Evolutionary conservation across 2,113 vertebrate species (phyloP).

Genomic region (Halcyon malimbica): DNA sequence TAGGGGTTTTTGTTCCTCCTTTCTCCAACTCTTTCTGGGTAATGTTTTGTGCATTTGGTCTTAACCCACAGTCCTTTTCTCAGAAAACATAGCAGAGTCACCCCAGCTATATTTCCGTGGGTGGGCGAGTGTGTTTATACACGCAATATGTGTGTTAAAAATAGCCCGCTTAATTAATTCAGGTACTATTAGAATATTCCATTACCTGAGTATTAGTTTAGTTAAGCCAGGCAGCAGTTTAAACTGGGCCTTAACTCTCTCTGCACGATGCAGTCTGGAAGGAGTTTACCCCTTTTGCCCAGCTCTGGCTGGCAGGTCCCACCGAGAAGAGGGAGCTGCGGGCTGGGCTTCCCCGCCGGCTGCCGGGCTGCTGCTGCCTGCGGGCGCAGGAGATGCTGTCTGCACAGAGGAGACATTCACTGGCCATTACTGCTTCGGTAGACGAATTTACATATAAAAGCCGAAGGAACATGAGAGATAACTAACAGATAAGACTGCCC

Average conservation of each 20-base stretch:
- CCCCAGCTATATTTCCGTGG: slow-evolving; percentile 10
- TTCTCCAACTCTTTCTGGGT: slow-evolving; percentile 35
- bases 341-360: background rate
- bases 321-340: background rate
- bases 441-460: slow-evolving; percentile 56
- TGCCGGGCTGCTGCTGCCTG: background rate
- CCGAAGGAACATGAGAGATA: slow-evolving; percentile 23
- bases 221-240: background rate
- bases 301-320: background rate
- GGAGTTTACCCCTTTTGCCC: background rate
- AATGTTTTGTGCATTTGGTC: slow-evolving; percentile 28
- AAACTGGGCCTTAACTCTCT: background rate
- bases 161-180: slow-evolving; percentile 26
- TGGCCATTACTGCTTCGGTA: background rate
- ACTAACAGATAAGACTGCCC: slow-evolving; percentile 56
- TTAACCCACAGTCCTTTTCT: slow-evolving; percentile 45
- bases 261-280: background rate
- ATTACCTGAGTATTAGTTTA: background rate
- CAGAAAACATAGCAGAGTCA: slow-evolving; percentile 15
- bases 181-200: slow-evolving; percentile 16
- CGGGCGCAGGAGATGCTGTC: background rate
- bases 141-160: background rate
- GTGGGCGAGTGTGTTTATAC: background rate
- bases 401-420: background rate
- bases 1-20: background rate